Conservation (phyloP, 1,140 invertebrate genomes). For the Andricus grossulariae region DNA sequence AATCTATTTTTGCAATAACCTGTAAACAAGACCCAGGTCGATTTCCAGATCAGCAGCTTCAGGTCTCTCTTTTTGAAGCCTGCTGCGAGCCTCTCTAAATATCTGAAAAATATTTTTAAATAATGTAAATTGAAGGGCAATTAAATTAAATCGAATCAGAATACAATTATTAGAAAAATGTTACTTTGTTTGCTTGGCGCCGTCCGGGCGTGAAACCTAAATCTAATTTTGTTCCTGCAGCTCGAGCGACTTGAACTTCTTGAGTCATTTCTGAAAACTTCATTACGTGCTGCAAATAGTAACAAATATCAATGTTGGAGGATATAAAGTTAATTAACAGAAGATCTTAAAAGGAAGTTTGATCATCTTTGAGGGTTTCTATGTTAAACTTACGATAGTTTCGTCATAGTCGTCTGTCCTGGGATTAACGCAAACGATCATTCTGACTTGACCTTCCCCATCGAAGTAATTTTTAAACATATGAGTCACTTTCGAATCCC, state of each 20-base stretch:
- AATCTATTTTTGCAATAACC: constrained; percentile 50
- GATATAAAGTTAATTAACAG: constrained; percentile 15
- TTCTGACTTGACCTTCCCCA: constrained; percentile 95
- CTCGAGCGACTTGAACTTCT: constrained; percentile 90
- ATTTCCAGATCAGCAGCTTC: constrained; percentile 79
- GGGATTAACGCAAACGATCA: constrained; percentile 99
- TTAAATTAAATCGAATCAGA: no score
- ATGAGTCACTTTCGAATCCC: constrained; percentile 96
- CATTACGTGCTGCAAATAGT: constrained; percentile 88
- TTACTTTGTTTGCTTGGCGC: constrained; percentile 85
- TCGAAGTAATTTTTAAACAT: constrained; percentile 99
- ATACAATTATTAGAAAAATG: constrained; percentile 51
- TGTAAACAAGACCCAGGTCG: constrained; percentile 82
- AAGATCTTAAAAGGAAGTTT: background rate
- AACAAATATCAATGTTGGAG: constrained; percentile 35
- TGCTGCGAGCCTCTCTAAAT: constrained; percentile 74
- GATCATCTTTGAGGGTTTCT: background rate
- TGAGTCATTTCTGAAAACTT: constrained; percentile 97
- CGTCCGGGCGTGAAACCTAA: constrained; percentile 86
- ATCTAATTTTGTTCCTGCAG: constrained; percentile 78
- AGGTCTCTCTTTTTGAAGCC: constrained; percentile 76
- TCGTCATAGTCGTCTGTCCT: constrained; percentile 95
- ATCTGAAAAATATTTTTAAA: constrained; percentile 55
- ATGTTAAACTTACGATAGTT: constrained; percentile 81
- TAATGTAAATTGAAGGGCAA: background rate